phyloP scores from a whole-genome alignment of 1,140 invertebrate genomes.

The Drosophila bocqueti region DNA sequence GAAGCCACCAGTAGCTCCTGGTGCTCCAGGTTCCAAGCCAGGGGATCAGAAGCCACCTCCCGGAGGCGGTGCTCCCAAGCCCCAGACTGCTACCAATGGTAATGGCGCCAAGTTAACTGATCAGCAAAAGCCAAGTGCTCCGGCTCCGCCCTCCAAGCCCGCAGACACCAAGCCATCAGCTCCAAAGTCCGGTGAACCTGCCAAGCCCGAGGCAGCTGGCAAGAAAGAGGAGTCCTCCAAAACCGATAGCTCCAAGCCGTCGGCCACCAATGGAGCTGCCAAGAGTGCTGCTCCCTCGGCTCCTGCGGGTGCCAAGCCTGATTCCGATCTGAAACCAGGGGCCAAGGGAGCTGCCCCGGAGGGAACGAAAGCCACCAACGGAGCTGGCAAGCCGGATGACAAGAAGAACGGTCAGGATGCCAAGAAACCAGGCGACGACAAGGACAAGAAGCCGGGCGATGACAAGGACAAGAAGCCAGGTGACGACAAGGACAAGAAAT shows the following conservation, averaged over 20 bases:
- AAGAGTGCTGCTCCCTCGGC: slow-evolving; percentile 73
- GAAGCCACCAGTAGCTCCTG: slow-evolving; percentile 28
- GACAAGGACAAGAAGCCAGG: slow-evolving; percentile 51
- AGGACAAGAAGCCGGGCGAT: slow-evolving; percentile 52
- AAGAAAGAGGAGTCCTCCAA: slow-evolving; percentile 78
- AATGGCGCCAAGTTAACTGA: slow-evolving; percentile 50
- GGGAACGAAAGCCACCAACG: slow-evolving; percentile 64
- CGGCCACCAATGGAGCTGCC: slow-evolving; percentile 42
- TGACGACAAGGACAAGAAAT: slow-evolving; percentile 63
- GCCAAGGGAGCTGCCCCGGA: slow-evolving; percentile 46
- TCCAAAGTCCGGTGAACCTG: slow-evolving; percentile 65
- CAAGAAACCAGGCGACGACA: slow-evolving; percentile 56
- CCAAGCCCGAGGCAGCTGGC: slow-evolving; percentile 71
- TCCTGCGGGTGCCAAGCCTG: slow-evolving; percentile 73
- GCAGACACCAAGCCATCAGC: slow-evolving; percentile 71
- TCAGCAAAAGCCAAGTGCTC: slow-evolving; percentile 66
- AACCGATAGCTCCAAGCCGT: slow-evolving; percentile 61
- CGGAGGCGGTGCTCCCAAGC: slow-evolving; percentile 51
- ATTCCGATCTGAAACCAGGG: slow-evolving; percentile 39
- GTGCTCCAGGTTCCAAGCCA: slow-evolving; percentile 30
- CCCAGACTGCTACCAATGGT: slow-evolving; percentile 30
- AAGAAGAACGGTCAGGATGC: slow-evolving; percentile 60
- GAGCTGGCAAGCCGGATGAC: slow-evolving; percentile 66
- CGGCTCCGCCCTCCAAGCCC: slow-evolving; percentile 71
- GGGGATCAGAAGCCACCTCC: slow-evolving; percentile 52